phyloP scores from a whole-genome alignment of 2,797 vertebrate species.

The Syngnathus acus region DNA sequence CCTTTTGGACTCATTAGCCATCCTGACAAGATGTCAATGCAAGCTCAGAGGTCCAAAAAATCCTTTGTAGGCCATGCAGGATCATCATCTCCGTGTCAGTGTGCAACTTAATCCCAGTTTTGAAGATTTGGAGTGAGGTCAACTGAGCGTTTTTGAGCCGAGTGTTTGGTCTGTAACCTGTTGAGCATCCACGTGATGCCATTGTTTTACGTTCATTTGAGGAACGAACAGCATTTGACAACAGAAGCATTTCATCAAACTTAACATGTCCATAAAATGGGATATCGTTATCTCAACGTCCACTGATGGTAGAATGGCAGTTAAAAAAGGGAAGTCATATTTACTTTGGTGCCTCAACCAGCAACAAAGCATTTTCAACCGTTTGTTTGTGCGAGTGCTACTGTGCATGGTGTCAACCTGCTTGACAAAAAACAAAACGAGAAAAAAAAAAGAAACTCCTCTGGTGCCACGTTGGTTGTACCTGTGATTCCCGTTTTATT shows the following conservation, averaged over 20 bases:
- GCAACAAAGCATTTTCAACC: slow-evolving; percentile 16
- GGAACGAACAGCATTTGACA: background rate
- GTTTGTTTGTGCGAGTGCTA: slow-evolving; percentile 40
- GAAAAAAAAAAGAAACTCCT: slow-evolving; percentile 18
- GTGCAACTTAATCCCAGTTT: background rate
- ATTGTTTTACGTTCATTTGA: background rate
- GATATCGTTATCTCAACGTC: background rate
- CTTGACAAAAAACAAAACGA: slow-evolving; percentile 28
- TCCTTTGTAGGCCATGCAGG: slow-evolving; percentile 17
- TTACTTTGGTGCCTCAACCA: slow-evolving; percentile 20
- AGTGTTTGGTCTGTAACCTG: background rate
- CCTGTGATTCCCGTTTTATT: slow-evolving; percentile 38
- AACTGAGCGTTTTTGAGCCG: background rate
- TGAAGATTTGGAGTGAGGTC: slow-evolving; percentile 7
- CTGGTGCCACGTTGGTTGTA: slow-evolving; percentile 48
- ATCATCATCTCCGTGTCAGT: slow-evolving; percentile 14
- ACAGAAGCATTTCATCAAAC: background rate
- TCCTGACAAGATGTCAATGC: slow-evolving; percentile 12
- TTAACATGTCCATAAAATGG: background rate
- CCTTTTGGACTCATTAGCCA: slow-evolving; percentile 16
- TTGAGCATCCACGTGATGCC: background rate
- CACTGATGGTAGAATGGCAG: background rate
- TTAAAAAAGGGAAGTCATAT: background rate
- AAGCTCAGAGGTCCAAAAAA: slow-evolving; percentile 21
- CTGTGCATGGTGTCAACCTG: slow-evolving; percentile 55